Evolutionary conservation across 2,888 invertebrate species (phyloP), one percentile per base, ranked within the genome.

Genomic region (Eupelmus urozonus): DNA sequence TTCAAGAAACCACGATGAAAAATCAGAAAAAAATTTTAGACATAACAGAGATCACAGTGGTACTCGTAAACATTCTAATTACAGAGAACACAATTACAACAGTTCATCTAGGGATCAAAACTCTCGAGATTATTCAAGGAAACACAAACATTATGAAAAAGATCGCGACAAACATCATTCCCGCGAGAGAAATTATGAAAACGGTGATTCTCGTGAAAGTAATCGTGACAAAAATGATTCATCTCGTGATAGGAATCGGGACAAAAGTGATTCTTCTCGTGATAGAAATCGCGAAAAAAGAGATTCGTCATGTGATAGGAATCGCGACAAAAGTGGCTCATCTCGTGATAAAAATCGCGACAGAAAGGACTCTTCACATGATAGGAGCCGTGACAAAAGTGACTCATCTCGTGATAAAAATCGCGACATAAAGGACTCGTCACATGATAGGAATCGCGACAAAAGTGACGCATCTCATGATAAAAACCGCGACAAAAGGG

Each of bases 201-300:
- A 55, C 51, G 13, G 70, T 60, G 7, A 66, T 13, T 53, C 40
- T 62, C 5, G 4, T 25, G 42, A 70, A 1, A 62, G 13, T 29
- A 9, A 45, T 2, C 13, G 27, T 42, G 18, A 55, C 55, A 29
- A 29, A 62, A 60, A 29, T 29, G 7, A 20, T n/a, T n/a, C n/a
- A n/a, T n/a, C n/a, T n/a, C 34, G 27, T 42, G 34, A 20, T 23
- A 65, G 34, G 25, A 27, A 57, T 25, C 13, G 25, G 23, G 51
- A 75, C 51, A 18, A 51, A 55, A 18, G 74, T 23, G n/a, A n/a
- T n/a, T n/a, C n/a, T 51, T 40, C 40, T 59, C 18, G 59, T 71
- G n/a, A 40, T 23, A 53, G 25, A 25, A 53, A 45, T 13, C 3
- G 23, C 55, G 79, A 75, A 62, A 62, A 59, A 57, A 16, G 23